A percentile compares a stretch with the other conserved stretches of the same genome.
Evolutionary conservation across 2,113 vertebrate species (phyloP).

Genomic region (Solenodon paradoxus): DNA sequence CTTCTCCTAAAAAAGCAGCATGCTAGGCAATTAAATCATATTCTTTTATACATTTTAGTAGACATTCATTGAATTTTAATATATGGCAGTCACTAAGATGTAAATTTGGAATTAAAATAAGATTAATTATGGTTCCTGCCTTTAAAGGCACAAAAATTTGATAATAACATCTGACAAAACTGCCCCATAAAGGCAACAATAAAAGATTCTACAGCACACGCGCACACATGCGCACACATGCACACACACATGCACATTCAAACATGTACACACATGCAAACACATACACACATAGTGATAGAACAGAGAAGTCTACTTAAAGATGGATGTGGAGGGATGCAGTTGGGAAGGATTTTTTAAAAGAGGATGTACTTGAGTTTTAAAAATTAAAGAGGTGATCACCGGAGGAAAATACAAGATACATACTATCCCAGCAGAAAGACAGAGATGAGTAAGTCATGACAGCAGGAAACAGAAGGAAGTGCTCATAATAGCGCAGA

Average conservation of each 20-base stretch:
- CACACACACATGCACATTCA: no score
- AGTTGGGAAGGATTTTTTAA: neutral
- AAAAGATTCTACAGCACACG: neutral
- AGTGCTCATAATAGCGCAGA: neutral
- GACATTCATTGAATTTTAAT: neutral
- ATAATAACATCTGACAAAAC: neutral
- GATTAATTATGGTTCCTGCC: neutral
- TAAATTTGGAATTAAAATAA: neutral
- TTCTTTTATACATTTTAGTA: neutral
- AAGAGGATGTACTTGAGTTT: neutral
- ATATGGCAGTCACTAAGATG: neutral
- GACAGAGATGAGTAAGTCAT: neutral
- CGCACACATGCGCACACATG: neutral
- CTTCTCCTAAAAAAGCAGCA: neutral
- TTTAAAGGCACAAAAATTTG: neutral
- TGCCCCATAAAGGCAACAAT: neutral
- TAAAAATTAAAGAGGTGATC: slow-evolving; percentile 1
- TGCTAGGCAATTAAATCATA: neutral
- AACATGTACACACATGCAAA: neutral
- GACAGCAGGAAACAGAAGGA: neutral
- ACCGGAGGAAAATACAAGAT: neutral
- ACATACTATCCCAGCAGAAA: neutral
- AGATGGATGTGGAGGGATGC: neutral
- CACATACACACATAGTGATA: neutral
- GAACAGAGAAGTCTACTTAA: neutral